Evolutionary conservation across 2,888 invertebrate species (phyloP), one percentile per base, ranked within the genome.

Genomic region (Meiosimyza decipiens): DNA sequence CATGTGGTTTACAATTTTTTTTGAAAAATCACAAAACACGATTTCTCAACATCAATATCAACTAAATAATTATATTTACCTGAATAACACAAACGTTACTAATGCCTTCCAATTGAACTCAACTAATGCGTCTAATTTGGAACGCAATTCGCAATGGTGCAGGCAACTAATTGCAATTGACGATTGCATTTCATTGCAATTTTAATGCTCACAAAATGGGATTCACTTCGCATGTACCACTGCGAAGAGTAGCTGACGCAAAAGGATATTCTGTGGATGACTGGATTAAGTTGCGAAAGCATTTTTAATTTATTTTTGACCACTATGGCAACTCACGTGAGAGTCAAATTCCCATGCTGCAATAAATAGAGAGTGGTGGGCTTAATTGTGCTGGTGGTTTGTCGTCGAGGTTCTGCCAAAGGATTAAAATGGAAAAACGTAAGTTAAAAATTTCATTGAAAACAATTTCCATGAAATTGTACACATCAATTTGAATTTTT

Each of bases 251-350:
- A 9, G 40, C 40, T 40, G 40, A 6, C 63, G 18, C 63, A 18
- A 40, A 40, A 47, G 63, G 63, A 16, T 47, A 47, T 63, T 49
- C 13, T 47, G 57, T 57, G 57, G 57, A 57, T 57, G 57, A 65
- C 50, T 73, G 73, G 73, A 73, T 73, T 73, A 70, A 66, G 55
- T 70, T 59, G 73, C 65, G 49, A 40, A 65, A 70, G 60, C 69
- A 70, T 70, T 73, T 70, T 73, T 70, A 70, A 73, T 73, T 70
- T 73, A 64, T 72, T 49, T 40, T 49, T 49, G 47, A 63, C 47
- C 63, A 63, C 63, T 40, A 18, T 16, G 47, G 11, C 40, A 13
- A 15, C 18, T 12, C 47, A 47, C 12, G 33, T 47, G 63, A 7
- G n/a, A 11, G 6, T 57, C 28, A 13, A 28, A 7, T 2, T 28